Percentiles rank a stretch among this genome's conserved stretches.
Evolutionary conservation across 2,888 invertebrate genomes (phyloP).

Genomic region (Synanthedon tipuliformis): DNA sequence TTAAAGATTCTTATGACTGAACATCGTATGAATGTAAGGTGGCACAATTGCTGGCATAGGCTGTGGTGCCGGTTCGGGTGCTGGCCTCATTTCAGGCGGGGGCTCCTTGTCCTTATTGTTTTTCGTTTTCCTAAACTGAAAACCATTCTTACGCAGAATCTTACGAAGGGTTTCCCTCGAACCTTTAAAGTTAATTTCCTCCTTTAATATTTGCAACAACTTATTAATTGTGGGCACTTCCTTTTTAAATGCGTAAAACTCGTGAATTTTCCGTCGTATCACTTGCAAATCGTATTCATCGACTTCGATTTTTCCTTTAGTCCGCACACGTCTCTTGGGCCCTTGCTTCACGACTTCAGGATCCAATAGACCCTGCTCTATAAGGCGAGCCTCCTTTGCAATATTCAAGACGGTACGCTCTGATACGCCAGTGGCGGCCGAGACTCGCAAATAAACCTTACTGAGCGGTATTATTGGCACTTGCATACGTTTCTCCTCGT

Average conservation of each 20-base stretch:
- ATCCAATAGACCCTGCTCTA: slow-evolving; percentile 57
- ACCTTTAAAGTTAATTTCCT: slow-evolving; percentile 60
- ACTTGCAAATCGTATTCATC: slow-evolving; percentile 59
- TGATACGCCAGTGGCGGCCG: slow-evolving; percentile 60
- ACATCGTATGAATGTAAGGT: slow-evolving; percentile 57
- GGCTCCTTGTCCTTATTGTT: slow-evolving; percentile 56
- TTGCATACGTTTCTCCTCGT: slow-evolving; percentile 63
- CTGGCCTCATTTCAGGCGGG: slow-evolving; percentile 19
- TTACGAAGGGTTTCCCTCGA: slow-evolving; percentile 56
- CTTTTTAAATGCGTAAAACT: slow-evolving; percentile 60
- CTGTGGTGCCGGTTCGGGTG: slow-evolving; percentile 29
- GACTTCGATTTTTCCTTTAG: slow-evolving; percentile 59
- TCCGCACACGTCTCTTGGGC: slow-evolving; percentile 53
- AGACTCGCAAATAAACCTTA: slow-evolving; percentile 58
- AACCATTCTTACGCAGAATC: slow-evolving; percentile 57
- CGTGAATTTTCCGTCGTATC: slow-evolving; percentile 56
- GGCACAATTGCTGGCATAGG: slow-evolving; percentile 51
- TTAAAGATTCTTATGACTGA: slow-evolving; percentile 56
- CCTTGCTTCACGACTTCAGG: slow-evolving; percentile 54
- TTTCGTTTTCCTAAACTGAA: slow-evolving; percentile 60
- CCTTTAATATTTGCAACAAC: slow-evolving; percentile 51
- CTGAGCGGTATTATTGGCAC: slow-evolving; percentile 61
- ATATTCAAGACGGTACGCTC: slow-evolving; percentile 58
- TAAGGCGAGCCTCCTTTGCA: slow-evolving; percentile 54
- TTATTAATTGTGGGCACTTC: slow-evolving; percentile 63